phyloP scores from a whole-genome alignment of 2,797 vertebrate genomes.

The Okamejei kenojei region DNA sequence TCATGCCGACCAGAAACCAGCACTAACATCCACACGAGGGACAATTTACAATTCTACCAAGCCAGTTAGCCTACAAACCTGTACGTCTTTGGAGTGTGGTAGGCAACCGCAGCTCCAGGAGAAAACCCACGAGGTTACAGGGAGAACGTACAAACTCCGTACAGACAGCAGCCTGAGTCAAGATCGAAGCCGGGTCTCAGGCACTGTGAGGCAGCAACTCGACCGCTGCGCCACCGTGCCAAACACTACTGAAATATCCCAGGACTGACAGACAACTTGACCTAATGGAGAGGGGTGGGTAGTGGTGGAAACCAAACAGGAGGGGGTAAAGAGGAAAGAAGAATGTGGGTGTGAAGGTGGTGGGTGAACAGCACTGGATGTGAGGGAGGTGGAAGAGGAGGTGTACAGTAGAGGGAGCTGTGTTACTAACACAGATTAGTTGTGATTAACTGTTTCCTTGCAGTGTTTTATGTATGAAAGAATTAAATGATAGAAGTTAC shows the following conservation, averaged over 20 bases:
- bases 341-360: background rate
- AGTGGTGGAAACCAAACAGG: background rate
- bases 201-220: no score
- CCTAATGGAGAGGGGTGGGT: background rate
- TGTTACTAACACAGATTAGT: background rate
- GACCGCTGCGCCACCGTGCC: no score
- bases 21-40: no score
- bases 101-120: no score
- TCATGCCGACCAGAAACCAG: no score
- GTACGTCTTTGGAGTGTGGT: no score
- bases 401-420: background rate
- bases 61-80: no score
- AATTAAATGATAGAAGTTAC: background rate
- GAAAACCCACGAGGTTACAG: no score
- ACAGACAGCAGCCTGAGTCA: no score
- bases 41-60: no score
- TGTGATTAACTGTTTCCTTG: background rate
- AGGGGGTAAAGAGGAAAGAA: background rate
- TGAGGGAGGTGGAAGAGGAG: background rate
- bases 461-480: background rate
- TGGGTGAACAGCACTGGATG: background rate
- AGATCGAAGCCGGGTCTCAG: no score
- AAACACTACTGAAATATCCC: background rate
- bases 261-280: background rate
- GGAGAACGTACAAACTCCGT: no score